phyloP scores from a whole-genome alignment of 2,113 vertebrate genomes.

The Pomatostomus ruficeps region DNA sequence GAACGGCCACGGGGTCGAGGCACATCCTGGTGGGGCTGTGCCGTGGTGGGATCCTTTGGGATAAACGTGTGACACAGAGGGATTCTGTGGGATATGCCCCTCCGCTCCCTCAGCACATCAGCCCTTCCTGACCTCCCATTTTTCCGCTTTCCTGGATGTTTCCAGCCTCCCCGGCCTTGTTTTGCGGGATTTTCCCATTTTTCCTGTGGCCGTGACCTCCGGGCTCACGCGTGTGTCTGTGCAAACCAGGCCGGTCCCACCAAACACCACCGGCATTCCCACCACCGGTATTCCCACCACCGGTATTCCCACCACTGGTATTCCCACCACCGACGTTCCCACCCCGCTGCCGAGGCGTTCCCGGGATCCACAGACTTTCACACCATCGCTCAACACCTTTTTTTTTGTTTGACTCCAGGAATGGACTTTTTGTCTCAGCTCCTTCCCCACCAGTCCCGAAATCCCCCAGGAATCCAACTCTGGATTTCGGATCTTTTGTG shows the following conservation, averaged over 20 bases:
- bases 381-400: fast-evolving
- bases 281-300: fast-evolving
- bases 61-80: fast-evolving
- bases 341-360: fast-evolving
- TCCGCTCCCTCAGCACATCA: fast-evolving
- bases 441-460: background rate
- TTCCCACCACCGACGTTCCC: fast-evolving
- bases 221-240: fast-evolving
- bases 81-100: background rate
- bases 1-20: fast-evolving
- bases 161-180: fast-evolving
- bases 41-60: fast-evolving
- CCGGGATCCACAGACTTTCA: fast-evolving
- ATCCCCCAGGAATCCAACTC: background rate
- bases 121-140: background rate
- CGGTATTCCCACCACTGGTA: fast-evolving
- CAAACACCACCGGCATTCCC: fast-evolving
- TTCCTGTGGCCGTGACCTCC: too few relatives aligned
- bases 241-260: fast-evolving
- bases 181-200: background rate
- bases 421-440: background rate
- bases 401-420: background rate
- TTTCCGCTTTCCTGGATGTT: background rate
- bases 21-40: background rate
- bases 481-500: background rate